Base-by-base conservation (phyloP, 2,888 invertebrate species). In the Ernsta delagoae region DNA sequence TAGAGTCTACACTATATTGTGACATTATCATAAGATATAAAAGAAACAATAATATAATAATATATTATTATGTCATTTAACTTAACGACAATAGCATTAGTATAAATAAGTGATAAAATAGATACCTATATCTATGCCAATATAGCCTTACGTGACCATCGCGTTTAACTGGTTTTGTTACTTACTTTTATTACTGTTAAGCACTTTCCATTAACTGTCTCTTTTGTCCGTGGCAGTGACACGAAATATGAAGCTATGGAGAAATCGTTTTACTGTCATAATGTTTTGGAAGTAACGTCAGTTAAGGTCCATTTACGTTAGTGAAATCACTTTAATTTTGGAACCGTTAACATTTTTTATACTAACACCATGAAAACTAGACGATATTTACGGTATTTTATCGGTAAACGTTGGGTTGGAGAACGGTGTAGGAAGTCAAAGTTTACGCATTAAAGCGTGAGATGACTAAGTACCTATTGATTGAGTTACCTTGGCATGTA, bases 261-360 rank as follows among this genome's bases (percentile, higher is more conserved):
- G 48, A 50, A 50, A 50, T 50, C 48, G 48, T 6, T 16, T 5
- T 7, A 50, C 48, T 50, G 16, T 6, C 48, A 50, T 50, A 50
- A 50, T 16, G 48, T 50, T 50, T 50, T 50, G 48, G 48, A 50
- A 50, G 48, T 16, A 50, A 16, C 5, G 48, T 50, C 48, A 12
- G 48, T 50, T 50, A 50, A 50, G 16, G 48, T 50, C 48, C 16
- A 50, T 50, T 50, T 16, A 50, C 6, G 50, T 50, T 50, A 50
- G 50, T 12, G 50, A 48, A 48, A 48, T 48, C 48, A 48, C 12
- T 12, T 48, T 12, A 48, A 48, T 48, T 48, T 6, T 43, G 11
- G n/a, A n/a, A 48, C 48, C 12, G 12, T 48, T 12, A 48, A 6
- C 48, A 45, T 11, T n/a, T 39, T 45, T 45, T 45, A 5, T 45